phyloP scores from a whole-genome alignment of 2,113 vertebrate species.

The Orientallactaga bullata region DNA sequence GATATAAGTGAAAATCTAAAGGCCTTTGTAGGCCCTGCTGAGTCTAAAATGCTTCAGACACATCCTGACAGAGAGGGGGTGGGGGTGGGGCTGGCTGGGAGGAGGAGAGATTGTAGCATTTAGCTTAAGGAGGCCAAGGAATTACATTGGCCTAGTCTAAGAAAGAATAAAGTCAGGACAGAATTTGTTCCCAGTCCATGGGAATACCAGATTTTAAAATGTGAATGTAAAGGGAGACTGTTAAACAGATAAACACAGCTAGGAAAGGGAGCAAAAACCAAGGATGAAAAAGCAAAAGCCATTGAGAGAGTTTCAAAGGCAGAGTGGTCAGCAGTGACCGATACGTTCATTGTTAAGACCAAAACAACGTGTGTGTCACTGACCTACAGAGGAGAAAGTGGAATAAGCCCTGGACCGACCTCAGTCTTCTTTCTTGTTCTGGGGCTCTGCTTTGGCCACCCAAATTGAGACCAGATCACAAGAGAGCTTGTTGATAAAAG shows the following conservation, averaged over 20 bases:
- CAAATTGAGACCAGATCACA: not conserved
- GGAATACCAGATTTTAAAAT: slow-evolving; percentile 11
- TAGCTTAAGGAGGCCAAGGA: not conserved
- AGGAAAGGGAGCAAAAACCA: not conserved
- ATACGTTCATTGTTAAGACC: not conserved
- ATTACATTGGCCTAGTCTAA: not conserved
- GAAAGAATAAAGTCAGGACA: not conserved
- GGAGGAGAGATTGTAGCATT: not conserved
- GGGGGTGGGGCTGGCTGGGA: no score
- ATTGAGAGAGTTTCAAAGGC: not conserved
- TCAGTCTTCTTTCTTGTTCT: not conserved
- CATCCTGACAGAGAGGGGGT: no score
- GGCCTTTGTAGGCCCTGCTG: not conserved
- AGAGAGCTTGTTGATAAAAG: not conserved
- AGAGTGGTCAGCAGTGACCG: not conserved
- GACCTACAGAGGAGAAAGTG: not conserved
- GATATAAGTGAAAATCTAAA: not conserved
- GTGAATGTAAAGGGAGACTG: not conserved
- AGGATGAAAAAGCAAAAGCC: not conserved
- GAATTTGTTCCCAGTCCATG: not conserved
- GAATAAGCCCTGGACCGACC: not conserved
- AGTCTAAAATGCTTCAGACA: not conserved
- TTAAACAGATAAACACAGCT: not conserved
- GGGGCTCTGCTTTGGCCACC: not conserved
- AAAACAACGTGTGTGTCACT: not conserved